Percentiles rank a stretch among this genome's conserved stretches.
Conservation (phyloP, 2,797 vertebrate species). For the Parauchenoglanis punctatus region DNA sequence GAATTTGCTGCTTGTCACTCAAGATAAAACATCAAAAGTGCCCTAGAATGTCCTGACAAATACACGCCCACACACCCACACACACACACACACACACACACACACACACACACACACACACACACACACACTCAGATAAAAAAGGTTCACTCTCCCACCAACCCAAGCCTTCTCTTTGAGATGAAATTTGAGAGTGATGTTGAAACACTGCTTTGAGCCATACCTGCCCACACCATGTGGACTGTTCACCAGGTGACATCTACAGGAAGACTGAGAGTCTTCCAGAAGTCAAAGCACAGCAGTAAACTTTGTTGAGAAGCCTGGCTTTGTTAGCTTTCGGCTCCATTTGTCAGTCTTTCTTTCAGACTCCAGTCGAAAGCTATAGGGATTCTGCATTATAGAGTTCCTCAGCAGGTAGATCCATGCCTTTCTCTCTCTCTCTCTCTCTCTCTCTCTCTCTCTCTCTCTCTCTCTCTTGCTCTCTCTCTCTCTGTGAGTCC, state of each 20-base stretch:
- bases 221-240: conserved; percentile 41
- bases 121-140: conserved; percentile 15
- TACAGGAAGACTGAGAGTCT: conserved; percentile 37
- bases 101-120: conserved; percentile 9
- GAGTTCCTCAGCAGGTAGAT: conserved; percentile 54
- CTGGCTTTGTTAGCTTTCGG: conserved; percentile 49
- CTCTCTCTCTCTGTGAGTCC: conserved; percentile 39
- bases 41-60: conserved; percentile 12
- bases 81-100: background rate
- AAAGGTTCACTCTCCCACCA: conserved; percentile 11
- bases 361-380: conserved; percentile 45
- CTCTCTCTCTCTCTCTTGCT: conserved; percentile 37
- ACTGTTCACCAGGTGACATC: conserved; percentile 49
- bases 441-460: conserved; percentile 34
- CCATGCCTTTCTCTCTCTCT: conserved; percentile 38
- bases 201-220: conserved; percentile 36
- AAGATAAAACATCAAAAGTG: conserved; percentile 37
- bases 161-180: conserved; percentile 38
- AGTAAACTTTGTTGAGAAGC: conserved; percentile 52
- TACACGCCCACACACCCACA: conserved; percentile 16
- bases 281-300: conserved; percentile 51
- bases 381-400: conserved; percentile 54
- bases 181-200: conserved; percentile 26
- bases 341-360: conserved; percentile 43
- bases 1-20: conserved; percentile 12